These are phyloP conservation scores for Spisula subtruncata DNA, from an alignment of 2,888 invertebrate genomes.

Conservation along the genomic window DNA sequence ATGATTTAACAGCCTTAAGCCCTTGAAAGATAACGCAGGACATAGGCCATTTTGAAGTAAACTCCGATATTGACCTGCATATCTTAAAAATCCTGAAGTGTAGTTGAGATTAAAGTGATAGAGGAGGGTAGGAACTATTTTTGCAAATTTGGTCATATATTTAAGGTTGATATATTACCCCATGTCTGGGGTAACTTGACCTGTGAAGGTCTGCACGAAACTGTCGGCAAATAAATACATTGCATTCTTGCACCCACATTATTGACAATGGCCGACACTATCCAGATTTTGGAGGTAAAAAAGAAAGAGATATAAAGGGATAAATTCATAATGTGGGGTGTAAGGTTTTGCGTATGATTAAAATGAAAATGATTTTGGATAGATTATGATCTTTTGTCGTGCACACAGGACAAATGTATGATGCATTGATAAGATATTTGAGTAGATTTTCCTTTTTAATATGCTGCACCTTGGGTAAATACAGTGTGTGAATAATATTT, in stretches of 20 bases:
- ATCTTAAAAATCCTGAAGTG: constrained; percentile 35
- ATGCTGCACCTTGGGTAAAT: constrained; percentile 44
- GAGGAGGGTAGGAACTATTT: constrained; percentile 34
- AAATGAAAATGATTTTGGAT: constrained; percentile 33
- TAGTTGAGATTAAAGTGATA: constrained; percentile 43
- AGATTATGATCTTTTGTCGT: constrained; percentile 43
- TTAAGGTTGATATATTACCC: constrained; percentile 33
- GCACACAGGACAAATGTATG: constrained; percentile 26
- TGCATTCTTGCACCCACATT: constrained; percentile 32
- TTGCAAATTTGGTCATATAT: constrained; percentile 28
- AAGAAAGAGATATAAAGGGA: constrained; percentile 24
- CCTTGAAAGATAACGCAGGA: constrained; percentile 58
- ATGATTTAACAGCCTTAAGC: constrained; percentile 54
- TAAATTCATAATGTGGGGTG: neutral
- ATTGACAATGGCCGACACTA: constrained; percentile 23
- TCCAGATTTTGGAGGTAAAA: constrained; percentile 25
- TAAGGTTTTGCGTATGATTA: neutral
- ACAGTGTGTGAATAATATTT: neutral
- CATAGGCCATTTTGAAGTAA: constrained; percentile 55
- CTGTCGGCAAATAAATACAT: constrained; percentile 10
- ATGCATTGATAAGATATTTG: constrained; percentile 49
- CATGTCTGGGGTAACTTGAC: constrained; percentile 47
- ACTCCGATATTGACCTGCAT: constrained; percentile 49
- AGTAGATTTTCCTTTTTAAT: constrained; percentile 2
- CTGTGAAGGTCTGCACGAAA: constrained; percentile 30